These are phyloP conservation scores for Priapulus caudatus DNA, from an alignment of 2,888 invertebrate genomes.

Conservation along the genomic window DNA sequence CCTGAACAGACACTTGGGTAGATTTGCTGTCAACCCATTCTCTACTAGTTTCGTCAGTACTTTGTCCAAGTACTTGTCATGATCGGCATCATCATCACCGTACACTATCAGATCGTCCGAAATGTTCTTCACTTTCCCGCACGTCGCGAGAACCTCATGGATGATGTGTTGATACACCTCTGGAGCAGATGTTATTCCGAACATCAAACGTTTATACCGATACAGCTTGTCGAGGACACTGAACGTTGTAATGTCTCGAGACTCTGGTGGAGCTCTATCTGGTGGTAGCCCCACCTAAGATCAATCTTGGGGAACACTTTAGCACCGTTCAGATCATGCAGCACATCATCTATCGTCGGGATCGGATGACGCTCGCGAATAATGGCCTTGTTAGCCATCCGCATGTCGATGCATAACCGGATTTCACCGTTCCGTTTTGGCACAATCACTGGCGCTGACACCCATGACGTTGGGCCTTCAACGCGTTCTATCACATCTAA, in stretches of 20 bases:
- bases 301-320: slow-evolving; percentile 20
- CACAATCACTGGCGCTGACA: too few relatives aligned
- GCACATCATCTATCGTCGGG: slow-evolving; percentile 22
- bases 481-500: too few relatives aligned
- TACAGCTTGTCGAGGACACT: slow-evolving; percentile 15
- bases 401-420: too few relatives aligned
- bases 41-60: slow-evolving; percentile 14
- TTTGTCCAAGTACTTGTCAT: slow-evolving; percentile 15
- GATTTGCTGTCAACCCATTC: slow-evolving; percentile 18
- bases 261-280: slow-evolving; percentile 15
- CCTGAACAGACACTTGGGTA: slow-evolving; percentile 18
- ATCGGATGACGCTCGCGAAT: slow-evolving; percentile 20
- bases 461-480: slow-evolving; percentile 22
- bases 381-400: too few relatives aligned
- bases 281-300: slow-evolving; percentile 18
- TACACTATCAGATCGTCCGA: slow-evolving; percentile 21
- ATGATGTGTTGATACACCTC: slow-evolving; percentile 22
- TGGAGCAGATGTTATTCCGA: slow-evolving; percentile 20
- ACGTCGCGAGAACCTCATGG: slow-evolving; percentile 13
- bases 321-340: slow-evolving; percentile 20
- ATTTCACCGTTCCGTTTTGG: too few relatives aligned
- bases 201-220: too few relatives aligned
- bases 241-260: slow-evolving; percentile 20
- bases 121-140: slow-evolving; percentile 17
- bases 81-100: slow-evolving; percentile 16